Evolutionary conservation across 1,140 invertebrate genomes (phyloP).

Genomic region (Panagrolaimus sp.): DNA sequence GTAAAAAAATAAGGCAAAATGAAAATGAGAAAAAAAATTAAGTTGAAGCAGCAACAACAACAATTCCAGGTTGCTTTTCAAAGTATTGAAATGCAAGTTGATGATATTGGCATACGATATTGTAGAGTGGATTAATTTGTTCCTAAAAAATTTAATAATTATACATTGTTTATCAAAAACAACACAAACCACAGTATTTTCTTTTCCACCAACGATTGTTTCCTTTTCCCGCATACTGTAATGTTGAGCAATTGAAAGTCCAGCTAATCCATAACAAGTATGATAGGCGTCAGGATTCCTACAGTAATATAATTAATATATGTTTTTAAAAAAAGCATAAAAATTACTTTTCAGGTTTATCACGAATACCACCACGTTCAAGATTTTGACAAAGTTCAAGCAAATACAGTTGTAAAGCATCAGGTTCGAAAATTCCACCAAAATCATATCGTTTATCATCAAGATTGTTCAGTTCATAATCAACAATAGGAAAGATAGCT

Average conservation of each 20-base stretch:
- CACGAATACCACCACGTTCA: constrained; percentile 79
- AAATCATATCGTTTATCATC: neutral
- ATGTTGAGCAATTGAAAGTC: constrained; percentile 29
- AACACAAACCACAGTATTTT: constrained; percentile 14
- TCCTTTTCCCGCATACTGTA: neutral
- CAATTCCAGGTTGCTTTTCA: no score
- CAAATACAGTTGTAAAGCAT: constrained; percentile 86
- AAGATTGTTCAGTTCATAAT: constrained; percentile 27
- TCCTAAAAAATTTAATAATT: constrained; percentile 7
- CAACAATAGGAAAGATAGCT: constrained; percentile 71
- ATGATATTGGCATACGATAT: constrained; percentile 18
- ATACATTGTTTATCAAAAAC: neutral
- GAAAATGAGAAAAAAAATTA: no score
- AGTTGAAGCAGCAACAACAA: no score
- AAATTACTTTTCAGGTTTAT: constrained; percentile 85
- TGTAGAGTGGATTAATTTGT: constrained; percentile 21
- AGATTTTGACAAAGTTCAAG: constrained; percentile 81
- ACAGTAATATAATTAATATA: constrained; percentile 9
- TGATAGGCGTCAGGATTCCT: constrained; percentile 47
- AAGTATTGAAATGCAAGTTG: neutral
- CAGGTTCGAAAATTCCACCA: constrained; percentile 32
- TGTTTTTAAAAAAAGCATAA: no score
- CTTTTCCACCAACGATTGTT: constrained; percentile 14
- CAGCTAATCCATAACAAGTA: constrained; percentile 36
- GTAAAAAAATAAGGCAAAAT: no score